These are phyloP conservation scores for Lophura nycthemera DNA, from an alignment of 2,113 vertebrate genomes.

Conservation along the genomic window DNA sequence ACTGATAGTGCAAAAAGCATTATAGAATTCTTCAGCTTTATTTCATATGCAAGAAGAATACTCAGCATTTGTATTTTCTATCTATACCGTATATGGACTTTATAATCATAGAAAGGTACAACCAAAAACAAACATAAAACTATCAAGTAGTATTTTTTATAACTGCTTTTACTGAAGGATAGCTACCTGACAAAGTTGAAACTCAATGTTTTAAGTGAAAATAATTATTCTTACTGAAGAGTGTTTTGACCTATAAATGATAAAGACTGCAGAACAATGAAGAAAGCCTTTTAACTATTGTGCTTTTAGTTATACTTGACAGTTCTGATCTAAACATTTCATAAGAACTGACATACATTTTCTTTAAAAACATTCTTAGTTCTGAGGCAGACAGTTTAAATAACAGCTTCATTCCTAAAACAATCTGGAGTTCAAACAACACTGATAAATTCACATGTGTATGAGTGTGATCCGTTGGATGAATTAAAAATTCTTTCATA, in stretches of 20 bases:
- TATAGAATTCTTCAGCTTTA: neutral
- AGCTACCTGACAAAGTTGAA: neutral
- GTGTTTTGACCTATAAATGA: constrained; percentile 37
- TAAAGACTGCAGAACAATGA: constrained; percentile 33
- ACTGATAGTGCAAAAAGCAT: neutral
- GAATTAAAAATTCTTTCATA: constrained; percentile 35
- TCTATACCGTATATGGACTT: neutral
- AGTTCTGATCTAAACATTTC: constrained; percentile 59
- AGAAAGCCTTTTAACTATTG: constrained; percentile 44
- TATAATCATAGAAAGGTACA: neutral
- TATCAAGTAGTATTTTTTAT: neutral
- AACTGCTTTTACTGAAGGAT: neutral
- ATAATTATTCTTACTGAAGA: constrained; percentile 31
- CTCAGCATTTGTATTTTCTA: neutral
- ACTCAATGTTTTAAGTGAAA: neutral
- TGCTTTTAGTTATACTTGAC: constrained; percentile 44
- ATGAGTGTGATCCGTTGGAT: neutral
- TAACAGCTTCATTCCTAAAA: neutral
- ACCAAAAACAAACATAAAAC: neutral
- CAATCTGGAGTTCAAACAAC: constrained; percentile 36
- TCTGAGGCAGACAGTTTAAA: constrained; percentile 45
- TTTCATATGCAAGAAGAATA: neutral
- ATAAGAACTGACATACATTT: constrained; percentile 15
- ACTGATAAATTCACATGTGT: neutral
- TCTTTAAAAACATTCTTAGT: constrained; percentile 20